Percentiles rank a stretch among this genome's conserved stretches.
These are phyloP conservation scores for Chelonus formosanus DNA, from an alignment of 2,888 invertebrate genomes.

Conservation along the genomic window DNA sequence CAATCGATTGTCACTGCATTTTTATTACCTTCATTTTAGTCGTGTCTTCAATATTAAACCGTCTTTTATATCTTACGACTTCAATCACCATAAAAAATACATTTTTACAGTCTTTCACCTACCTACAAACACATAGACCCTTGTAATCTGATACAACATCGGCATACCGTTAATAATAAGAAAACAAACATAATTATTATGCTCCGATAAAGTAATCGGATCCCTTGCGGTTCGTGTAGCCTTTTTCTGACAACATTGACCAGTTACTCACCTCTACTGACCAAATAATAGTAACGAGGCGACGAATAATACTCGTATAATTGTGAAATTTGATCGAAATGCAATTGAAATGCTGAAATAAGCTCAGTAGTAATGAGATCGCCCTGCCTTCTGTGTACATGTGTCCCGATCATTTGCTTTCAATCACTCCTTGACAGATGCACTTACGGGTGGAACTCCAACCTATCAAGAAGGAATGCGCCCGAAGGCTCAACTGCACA, in stretches of 20 bases:
- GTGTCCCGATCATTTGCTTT: conserved; percentile 58
- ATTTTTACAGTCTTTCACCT: conserved; percentile 1
- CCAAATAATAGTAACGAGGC: conserved; percentile 21
- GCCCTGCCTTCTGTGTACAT: neutral
- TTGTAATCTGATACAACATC: conserved; percentile 32
- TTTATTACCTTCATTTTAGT: neutral
- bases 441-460: conserved; percentile 55
- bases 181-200: conserved; percentile 50
- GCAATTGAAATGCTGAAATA: conserved; percentile 57
- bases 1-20: conserved; percentile 31
- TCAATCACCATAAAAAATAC: conserved; percentile 5
- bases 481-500: conserved; percentile 51
- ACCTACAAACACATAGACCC: neutral
- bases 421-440: conserved; percentile 64
- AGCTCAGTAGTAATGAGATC: conserved; percentile 56
- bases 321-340: conserved; percentile 59
- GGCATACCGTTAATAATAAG: conserved; percentile 42
- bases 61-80: conserved; percentile 7
- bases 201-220: conserved; percentile 49
- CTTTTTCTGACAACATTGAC: conserved; percentile 13
- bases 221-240: conserved; percentile 39
- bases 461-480: conserved; percentile 59
- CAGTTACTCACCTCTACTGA: conserved; percentile 4
- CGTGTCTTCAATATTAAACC: neutral
- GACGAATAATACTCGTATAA: conserved; percentile 46